phyloP scores from a whole-genome alignment of 2,797 vertebrate species.

The Monodelphis domestica region DNA sequence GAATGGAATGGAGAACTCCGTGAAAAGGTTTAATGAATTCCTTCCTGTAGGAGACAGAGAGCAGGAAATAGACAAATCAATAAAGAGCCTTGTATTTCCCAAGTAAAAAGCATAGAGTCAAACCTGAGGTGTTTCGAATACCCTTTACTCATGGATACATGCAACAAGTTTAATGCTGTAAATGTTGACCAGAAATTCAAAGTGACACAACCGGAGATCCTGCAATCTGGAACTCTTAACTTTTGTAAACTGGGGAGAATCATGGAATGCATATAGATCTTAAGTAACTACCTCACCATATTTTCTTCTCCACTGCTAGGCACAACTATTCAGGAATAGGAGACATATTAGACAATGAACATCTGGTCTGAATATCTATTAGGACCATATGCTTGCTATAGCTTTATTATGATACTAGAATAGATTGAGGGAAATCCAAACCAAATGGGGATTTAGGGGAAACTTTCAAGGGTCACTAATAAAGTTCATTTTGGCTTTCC shows the following conservation, averaged over 20 bases:
- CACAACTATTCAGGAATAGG: slow-evolving; percentile 83
- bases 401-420: slow-evolving; percentile 80
- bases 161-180: slow-evolving; percentile 77
- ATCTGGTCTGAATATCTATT: slow-evolving; percentile 88
- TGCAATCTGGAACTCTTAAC: slow-evolving; percentile 86
- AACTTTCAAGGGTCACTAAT: slow-evolving; percentile 85
- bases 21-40: neutral
- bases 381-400: slow-evolving; percentile 83
- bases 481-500: slow-evolving; percentile 84
- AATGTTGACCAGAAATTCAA: slow-evolving; percentile 87
- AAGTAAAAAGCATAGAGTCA: neutral
- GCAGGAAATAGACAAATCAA: rapidly evolving
- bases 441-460: slow-evolving; percentile 86
- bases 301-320: slow-evolving; percentile 79
- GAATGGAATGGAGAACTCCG: neutral
- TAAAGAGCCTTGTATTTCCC: neutral
- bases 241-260: slow-evolving; percentile 85
- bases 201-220: slow-evolving; percentile 85
- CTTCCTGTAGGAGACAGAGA: neutral
- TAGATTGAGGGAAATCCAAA: slow-evolving; percentile 86
- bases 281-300: slow-evolving; percentile 84
- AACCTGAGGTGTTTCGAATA: slow-evolving; percentile 78
- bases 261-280: slow-evolving; percentile 84
- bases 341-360: slow-evolving; percentile 85
- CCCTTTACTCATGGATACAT: neutral